Conservation (phyloP, 2,888 invertebrate species). For the Eupelmus urozonus region DNA sequence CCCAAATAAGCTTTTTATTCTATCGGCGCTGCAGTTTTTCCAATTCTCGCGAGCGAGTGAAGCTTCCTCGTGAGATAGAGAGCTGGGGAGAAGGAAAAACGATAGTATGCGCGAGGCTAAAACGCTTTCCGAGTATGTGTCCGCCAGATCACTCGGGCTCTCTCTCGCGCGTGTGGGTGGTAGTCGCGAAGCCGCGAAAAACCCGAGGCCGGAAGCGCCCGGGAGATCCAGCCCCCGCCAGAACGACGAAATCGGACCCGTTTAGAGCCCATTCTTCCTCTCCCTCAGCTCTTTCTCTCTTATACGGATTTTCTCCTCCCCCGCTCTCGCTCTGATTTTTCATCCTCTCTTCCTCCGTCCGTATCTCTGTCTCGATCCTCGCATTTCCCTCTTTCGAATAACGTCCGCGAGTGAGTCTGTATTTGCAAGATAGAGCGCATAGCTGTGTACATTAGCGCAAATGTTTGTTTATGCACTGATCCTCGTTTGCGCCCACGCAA, state of each 20-base stretch:
- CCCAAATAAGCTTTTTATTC: constrained; percentile 52
- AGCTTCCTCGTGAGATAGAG: too few relatives aligned
- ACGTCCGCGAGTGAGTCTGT: not conserved
- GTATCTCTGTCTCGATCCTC: not conserved
- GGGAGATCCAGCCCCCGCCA: not conserved
- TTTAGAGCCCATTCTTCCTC: constrained; percentile 30
- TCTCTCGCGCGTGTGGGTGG: too few relatives aligned
- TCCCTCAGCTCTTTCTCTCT: not conserved
- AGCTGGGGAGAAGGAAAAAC: too few relatives aligned
- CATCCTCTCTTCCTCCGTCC: not conserved
- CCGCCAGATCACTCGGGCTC: too few relatives aligned
- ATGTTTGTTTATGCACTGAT: too few relatives aligned
- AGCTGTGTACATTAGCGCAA: too few relatives aligned
- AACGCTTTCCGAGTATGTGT: too few relatives aligned
- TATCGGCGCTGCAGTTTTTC: constrained; percentile 14
- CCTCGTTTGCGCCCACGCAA: too few relatives aligned
- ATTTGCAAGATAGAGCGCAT: too few relatives aligned
- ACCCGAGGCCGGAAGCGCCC: too few relatives aligned
- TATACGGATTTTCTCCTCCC: constrained; percentile 17
- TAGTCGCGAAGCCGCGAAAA: not conserved
- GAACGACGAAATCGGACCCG: constrained; percentile 32
- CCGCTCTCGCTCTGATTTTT: constrained; percentile 19
- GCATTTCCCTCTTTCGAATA: not conserved
- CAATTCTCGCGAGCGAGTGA: not conserved
- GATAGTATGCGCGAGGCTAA: too few relatives aligned